Conservation (phyloP, 2,888 invertebrate species). For the Pristionchus exspectatus region DNA sequence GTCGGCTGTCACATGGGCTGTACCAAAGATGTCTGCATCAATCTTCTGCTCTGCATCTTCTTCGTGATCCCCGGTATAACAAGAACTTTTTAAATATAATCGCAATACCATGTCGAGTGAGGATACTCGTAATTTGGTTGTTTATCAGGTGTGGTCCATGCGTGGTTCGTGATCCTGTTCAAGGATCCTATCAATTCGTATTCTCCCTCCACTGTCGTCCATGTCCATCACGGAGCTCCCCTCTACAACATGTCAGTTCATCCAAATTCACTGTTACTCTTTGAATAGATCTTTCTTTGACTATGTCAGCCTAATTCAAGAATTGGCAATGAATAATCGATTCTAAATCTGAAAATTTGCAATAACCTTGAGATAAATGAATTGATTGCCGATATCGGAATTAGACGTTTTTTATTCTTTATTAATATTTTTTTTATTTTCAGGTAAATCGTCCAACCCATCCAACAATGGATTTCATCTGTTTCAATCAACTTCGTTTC, state of each 20-base stretch:
- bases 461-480: not conserved
- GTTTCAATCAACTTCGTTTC: not conserved
- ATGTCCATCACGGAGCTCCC: slow-evolving; percentile 8
- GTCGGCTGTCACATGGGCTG: not conserved
- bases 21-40: not conserved
- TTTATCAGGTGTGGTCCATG: slow-evolving; percentile 5
- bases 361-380: too few species aligned
- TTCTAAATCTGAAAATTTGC: too few species aligned
- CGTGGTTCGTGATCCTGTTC: slow-evolving; percentile 9
- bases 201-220: slow-evolving; percentile 19
- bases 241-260: slow-evolving; percentile 17
- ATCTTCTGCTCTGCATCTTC: not conserved
- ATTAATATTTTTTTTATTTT: not conserved
- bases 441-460: not conserved
- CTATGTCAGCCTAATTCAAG: too few species aligned
- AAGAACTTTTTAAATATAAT: not conserved
- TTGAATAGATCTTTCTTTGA: too few species aligned
- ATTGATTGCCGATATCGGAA: too few species aligned
- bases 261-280: not conserved
- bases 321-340: too few species aligned
- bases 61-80: not conserved
- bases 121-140: not conserved
- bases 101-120: not conserved
- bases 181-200: not conserved
- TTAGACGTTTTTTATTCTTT: not conserved